Conservation (phyloP, 2,113 vertebrate species). For the Sturnira hondurensis region DNA sequence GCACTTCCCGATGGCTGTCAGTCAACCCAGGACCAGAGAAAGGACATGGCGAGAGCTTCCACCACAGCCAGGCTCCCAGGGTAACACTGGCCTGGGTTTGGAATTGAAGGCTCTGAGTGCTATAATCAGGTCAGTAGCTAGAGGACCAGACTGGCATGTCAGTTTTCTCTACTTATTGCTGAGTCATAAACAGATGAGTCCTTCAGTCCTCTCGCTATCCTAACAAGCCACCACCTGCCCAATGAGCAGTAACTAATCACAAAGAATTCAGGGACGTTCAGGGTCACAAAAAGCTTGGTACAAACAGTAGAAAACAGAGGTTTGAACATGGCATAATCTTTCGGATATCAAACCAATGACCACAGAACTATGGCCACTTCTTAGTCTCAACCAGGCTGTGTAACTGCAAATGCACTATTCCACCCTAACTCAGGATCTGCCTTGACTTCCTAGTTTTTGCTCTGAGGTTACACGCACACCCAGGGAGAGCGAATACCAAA, state of each 20-base stretch:
- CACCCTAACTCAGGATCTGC: neutral
- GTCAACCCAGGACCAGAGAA: neutral
- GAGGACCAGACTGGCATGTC: neutral
- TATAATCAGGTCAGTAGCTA: neutral
- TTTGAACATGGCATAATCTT: neutral
- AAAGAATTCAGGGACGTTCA: neutral
- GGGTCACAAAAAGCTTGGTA: neutral
- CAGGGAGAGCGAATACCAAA: neutral
- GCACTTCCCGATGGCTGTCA: neutral
- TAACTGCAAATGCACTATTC: neutral
- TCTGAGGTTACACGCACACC: neutral
- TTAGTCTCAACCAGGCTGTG: neutral
- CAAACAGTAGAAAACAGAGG: neutral
- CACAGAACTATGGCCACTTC: neutral
- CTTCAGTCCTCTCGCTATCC: neutral
- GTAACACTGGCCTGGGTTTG: neutral
- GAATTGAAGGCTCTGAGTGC: neutral
- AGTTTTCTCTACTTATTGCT: neutral
- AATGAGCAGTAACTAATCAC: neutral
- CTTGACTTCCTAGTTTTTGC: neutral
- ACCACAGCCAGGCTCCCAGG: neutral
- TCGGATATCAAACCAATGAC: neutral
- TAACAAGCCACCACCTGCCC: neutral
- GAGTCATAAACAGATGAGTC: neutral
- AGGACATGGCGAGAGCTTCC: neutral